Percentiles rank a stretch among this genome's conserved stretches.
Conservation (phyloP, 2,888 invertebrate species). For the Plusia festucae region DNA sequence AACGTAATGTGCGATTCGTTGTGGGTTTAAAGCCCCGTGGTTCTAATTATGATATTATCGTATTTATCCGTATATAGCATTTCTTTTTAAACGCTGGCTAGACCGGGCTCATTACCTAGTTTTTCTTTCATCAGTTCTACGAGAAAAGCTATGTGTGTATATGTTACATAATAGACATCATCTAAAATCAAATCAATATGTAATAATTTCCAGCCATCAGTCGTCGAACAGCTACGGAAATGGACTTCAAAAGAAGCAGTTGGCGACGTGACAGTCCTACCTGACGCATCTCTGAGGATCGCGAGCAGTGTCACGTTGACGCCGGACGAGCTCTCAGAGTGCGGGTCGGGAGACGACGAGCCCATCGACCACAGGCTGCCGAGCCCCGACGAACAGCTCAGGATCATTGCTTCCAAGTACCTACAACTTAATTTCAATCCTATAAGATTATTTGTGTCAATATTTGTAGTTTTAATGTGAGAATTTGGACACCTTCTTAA, state of each 20-base stretch:
- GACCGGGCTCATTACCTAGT: no score
- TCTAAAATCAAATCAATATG: not conserved
- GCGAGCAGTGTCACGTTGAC: conserved; percentile 85
- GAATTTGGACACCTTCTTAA: no score
- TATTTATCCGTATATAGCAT: no score
- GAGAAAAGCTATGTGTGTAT: not conserved
- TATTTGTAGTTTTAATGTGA: no score
- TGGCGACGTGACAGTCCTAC: conserved; percentile 94
- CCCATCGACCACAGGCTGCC: conserved; percentile 96
- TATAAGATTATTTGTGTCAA: not conserved
- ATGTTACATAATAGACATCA: no score
- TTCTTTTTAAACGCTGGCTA: no score
- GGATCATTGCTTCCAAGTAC: conserved; percentile 95
- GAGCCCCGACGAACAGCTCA: conserved; percentile 96
- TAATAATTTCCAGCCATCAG: conserved; percentile 91
- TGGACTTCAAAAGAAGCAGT: conserved; percentile 96
- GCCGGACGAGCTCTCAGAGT: conserved; percentile 87
- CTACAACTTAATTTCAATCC: conserved; percentile 55
- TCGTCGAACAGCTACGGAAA: conserved; percentile 93
- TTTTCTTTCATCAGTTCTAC: no score
- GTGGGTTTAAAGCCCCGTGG: not conserved
- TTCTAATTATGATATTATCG: no score
- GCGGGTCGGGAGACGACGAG: conserved; percentile 90
- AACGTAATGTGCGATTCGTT: no score
- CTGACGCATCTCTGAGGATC: conserved; percentile 94